Evolutionary conservation across 2,113 vertebrate species (phyloP), one percentile per base, ranked within the genome.

Genomic region (Bufo bufo): DNA sequence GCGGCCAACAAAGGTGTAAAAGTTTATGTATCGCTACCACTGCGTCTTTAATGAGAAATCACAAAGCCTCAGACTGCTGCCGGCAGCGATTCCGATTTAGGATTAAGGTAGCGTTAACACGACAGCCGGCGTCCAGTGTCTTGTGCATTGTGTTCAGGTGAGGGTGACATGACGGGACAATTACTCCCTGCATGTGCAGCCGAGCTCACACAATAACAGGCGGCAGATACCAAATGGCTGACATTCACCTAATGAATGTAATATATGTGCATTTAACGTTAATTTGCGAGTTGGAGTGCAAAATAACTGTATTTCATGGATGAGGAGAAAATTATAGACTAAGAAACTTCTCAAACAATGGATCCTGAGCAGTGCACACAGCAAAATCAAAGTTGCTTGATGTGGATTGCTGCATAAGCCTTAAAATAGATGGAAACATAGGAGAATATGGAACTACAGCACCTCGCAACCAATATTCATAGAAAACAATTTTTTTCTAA

Each of bases 291-390:
- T 4, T 72, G 82, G 72, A 84, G 82, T 56, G 33, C 23, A 58
- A 74, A 84, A 74, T 84, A 54, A 71, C 52, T 19, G 66, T 71
- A 72, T 83, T 66, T 69, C 50, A n/a, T 20, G 20, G 13, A 33
- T 71, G 82, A 84, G 23, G 16, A 84, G 19, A 54, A 84, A 84
- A 84, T 84, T 54, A 84, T 84, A 84, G 82, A n/a, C 14, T 58
- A 56, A 12, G 23, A 74, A 72, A 43, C 52, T 17, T 84, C 71
- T 58, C 23, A 69, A 69, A 69, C 61, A 83, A 83, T 80, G n/a
- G n/a, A 52, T 50, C 12, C 6, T 17, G 20, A 82, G 56, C 16
- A 13, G 59, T 13, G 20, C 19, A 0, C 59, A 12, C 45, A 16
- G 4, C 7, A 23, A n/a, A 23, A 83, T 82, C 9, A 23, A 50